Conservation (phyloP, 2,888 invertebrate genomes). For the Eristalis tenax region DNA sequence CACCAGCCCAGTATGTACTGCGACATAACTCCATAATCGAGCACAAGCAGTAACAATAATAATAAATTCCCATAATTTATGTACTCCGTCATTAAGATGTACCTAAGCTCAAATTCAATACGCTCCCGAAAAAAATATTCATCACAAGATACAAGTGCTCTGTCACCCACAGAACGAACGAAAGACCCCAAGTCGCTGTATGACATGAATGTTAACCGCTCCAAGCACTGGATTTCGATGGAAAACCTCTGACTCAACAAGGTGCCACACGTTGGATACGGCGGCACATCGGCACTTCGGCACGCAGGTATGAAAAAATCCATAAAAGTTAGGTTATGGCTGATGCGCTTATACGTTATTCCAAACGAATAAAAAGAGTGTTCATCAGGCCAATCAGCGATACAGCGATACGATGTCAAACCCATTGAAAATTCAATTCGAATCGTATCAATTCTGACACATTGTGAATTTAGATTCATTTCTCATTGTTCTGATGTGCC, state of each 20-base stretch:
- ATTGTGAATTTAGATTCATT: constrained; percentile 23
- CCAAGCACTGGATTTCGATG: neutral
- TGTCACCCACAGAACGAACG: constrained; percentile 2
- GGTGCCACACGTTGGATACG: constrained; percentile 14
- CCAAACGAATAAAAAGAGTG: neutral
- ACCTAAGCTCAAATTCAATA: constrained; percentile 14
- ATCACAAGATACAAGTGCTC: neutral
- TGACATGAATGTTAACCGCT: constrained; percentile 34
- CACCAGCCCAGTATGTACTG: neutral
- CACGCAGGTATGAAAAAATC: neutral
- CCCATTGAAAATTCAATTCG: constrained; percentile 45
- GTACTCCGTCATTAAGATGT: constrained; percentile 14
- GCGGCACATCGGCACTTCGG: neutral
- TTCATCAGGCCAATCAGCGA: constrained; percentile 16
- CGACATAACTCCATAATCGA: neutral
- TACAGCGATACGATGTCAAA: neutral
- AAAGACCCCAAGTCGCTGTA: constrained; percentile 1
- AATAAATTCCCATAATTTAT: constrained; percentile 30
- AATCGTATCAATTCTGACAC: constrained; percentile 31
- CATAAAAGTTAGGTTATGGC: neutral
- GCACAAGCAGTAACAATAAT: constrained; percentile 9
- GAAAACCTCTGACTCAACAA: constrained; percentile 29
- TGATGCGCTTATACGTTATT: neutral
- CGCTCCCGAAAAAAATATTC: neutral
- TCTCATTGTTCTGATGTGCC: neutral